A percentile compares a stretch with the other conserved stretches of the same genome.
phyloP scores from a whole-genome alignment of 1,140 invertebrate genomes.

The Paracyclopina nana region DNA sequence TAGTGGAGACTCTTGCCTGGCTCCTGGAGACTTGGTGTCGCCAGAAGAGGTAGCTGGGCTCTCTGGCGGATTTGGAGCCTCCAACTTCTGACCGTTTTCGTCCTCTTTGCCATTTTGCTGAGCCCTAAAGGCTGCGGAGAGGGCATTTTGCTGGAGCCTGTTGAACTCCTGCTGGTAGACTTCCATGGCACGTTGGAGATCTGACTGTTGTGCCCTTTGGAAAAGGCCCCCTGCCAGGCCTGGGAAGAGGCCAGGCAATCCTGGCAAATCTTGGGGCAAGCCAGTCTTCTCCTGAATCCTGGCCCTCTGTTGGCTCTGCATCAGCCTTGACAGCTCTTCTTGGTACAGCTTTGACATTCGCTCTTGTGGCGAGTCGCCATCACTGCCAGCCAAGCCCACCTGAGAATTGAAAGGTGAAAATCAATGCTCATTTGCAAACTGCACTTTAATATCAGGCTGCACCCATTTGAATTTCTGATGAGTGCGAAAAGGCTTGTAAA shows the following conservation, averaged over 20 bases:
- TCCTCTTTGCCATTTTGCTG: slow-evolving; percentile 13
- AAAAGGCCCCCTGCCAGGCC: slow-evolving; percentile 29
- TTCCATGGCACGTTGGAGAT: slow-evolving; percentile 65
- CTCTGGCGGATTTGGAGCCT: too few relatives aligned
- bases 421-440: too few relatives aligned
- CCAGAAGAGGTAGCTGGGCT: too few relatives aligned
- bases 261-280: slow-evolving; percentile 27
- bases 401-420: too few relatives aligned
- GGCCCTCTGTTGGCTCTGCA: slow-evolving; percentile 51
- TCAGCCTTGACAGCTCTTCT: slow-evolving; percentile 78
- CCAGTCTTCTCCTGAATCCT: neutral
- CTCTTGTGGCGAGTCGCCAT: slow-evolving; percentile 72
- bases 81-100: slow-evolving; percentile 7
- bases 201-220: slow-evolving; percentile 37
- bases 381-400: too few relatives aligned
- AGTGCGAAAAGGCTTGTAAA: too few relatives aligned
- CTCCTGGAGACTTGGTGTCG: too few relatives aligned
- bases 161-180: slow-evolving; percentile 77
- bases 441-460: too few relatives aligned
- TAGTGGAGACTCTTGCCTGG: too few relatives aligned
- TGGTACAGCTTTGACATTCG: slow-evolving; percentile 50
- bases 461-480: too few relatives aligned
- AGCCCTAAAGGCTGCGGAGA: slow-evolving; percentile 19
- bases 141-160: slow-evolving; percentile 46
- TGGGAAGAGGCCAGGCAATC: slow-evolving; percentile 58